phyloP scores from a whole-genome alignment of 2,797 vertebrate genomes.

The Helicolenus hilgendorfi region DNA sequence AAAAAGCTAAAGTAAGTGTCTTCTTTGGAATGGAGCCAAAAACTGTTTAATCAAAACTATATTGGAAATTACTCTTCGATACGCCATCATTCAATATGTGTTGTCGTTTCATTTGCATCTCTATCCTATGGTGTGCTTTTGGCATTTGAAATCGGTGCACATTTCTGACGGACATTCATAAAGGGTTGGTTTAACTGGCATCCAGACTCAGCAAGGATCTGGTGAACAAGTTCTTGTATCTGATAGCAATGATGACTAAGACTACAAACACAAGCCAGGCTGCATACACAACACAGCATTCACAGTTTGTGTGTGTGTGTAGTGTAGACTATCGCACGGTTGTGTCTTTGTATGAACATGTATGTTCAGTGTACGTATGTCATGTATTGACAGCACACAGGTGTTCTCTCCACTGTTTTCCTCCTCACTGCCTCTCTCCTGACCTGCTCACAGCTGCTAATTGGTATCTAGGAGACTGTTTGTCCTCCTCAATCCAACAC shows the following conservation, averaged over 20 bases:
- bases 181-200: no score
- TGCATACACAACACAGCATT: neutral
- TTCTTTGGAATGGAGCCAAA: no score
- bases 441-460: conserved; percentile 33
- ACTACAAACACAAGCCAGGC: neutral
- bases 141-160: neutral
- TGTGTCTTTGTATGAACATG: neutral
- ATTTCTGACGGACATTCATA: no score
- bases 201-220: neutral
- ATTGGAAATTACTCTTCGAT: no score
- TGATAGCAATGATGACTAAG: neutral
- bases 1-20: no score
- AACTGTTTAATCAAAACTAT: no score
- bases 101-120: no score
- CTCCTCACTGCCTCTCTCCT: neutral
- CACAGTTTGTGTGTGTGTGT: neutral
- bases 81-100: no score
- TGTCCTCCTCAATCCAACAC: conserved; percentile 1
- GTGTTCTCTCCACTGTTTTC: neutral
- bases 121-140: neutral
- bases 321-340: neutral
- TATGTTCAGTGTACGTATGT: neutral
- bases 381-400: neutral
- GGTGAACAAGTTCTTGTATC: neutral
- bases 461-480: conserved; percentile 33